Conservation (phyloP, 2,888 invertebrate genomes). For the Heliconius ethilla region DNA sequence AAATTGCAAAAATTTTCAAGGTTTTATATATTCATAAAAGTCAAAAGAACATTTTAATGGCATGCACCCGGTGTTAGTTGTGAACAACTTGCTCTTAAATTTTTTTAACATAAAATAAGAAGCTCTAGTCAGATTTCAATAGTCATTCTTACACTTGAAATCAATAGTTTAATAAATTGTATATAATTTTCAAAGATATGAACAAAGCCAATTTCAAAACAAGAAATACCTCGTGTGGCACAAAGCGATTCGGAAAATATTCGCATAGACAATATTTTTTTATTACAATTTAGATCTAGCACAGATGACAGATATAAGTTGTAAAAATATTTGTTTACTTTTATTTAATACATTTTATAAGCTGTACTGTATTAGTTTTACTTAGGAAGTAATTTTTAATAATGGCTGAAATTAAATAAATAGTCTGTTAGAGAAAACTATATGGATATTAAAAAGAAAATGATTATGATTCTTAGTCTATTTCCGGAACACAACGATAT, state of each 20-base stretch:
- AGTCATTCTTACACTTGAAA: conserved; percentile 1
- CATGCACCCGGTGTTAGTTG: conserved; percentile 45
- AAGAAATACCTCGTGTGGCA: conserved; percentile 57
- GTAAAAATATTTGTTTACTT: background rate
- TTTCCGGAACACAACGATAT: background rate
- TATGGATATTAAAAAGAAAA: background rate
- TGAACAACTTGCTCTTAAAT: conserved; percentile 29
- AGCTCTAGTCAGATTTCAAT: conserved; percentile 34
- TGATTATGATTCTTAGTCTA: background rate
- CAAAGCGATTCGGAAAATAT: conserved; percentile 46
- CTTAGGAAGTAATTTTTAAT: too few species aligned
- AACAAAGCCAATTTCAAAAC: conserved; percentile 50
- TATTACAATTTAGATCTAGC: background rate
- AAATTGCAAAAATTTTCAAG: conserved; percentile 41
- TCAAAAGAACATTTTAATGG: conserved; percentile 41
- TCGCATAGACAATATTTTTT: conserved; percentile 31
- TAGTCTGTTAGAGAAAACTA: background rate
- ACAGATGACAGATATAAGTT: conserved; percentile 13
- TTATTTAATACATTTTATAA: background rate
- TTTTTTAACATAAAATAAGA: conserved; percentile 23
- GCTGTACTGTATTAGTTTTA: background rate
- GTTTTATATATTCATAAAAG: conserved; percentile 41
- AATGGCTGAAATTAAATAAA: background rate
- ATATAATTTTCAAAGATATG: background rate
- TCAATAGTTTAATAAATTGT: conserved; percentile 15